These are phyloP conservation scores for Lymantria dispar DNA, from an alignment of 2,888 invertebrate species.

Conservation along the genomic window DNA sequence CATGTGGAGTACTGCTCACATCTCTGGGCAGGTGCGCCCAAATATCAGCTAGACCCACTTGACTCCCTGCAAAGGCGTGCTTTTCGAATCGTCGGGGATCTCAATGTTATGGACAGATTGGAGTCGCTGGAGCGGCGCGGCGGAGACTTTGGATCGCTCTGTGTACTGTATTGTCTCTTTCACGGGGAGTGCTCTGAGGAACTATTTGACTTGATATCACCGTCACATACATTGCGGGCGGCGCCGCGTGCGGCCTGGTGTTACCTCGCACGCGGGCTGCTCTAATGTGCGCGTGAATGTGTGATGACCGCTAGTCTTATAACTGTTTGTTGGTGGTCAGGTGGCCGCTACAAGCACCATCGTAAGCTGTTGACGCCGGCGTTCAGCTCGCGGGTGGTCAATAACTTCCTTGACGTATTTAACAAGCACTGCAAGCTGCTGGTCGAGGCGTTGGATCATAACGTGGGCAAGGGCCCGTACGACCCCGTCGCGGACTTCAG, in stretches of 20 bases:
- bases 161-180: no score
- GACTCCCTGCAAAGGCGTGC: no score
- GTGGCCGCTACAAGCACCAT: slow-evolving; percentile 30
- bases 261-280: background rate
- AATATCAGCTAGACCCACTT: no score
- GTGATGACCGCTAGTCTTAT: no score
- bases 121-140: no score
- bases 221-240: background rate
- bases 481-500: slow-evolving; percentile 20
- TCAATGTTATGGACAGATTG: no score
- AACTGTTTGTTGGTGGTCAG: slow-evolving; percentile 12
- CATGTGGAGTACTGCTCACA: no score
- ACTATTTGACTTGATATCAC: background rate
- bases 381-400: slow-evolving; percentile 31
- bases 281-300: no score
- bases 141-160: no score
- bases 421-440: slow-evolving; percentile 27
- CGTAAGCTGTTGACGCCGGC: slow-evolving; percentile 37
- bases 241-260: background rate
- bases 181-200: no score
- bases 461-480: slow-evolving; percentile 27
- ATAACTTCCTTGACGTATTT: slow-evolving; percentile 32
- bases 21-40: no score
- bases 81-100: no score
- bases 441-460: slow-evolving; percentile 11